A percentile compares a stretch with the other conserved stretches of the same genome.
phyloP scores from a whole-genome alignment of 2,797 vertebrate species.

The Decapterus maruadsi region DNA sequence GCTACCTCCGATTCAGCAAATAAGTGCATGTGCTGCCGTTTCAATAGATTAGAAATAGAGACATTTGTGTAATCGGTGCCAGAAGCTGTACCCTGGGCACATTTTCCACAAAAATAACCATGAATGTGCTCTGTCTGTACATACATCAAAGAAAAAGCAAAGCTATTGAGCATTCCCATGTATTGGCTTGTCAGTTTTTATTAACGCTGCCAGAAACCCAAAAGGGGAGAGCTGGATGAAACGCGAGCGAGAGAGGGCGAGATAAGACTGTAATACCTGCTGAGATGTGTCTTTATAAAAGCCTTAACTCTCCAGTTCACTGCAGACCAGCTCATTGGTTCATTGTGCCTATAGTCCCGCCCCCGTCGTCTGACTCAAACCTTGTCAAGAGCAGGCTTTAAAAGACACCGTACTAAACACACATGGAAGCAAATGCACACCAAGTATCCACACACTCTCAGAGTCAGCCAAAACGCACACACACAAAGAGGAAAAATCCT shows the following conservation, averaged over 20 bases:
- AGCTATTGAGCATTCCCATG: constrained; percentile 57
- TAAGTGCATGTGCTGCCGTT: constrained; percentile 32
- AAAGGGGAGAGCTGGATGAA: constrained; percentile 46
- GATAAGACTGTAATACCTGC: constrained; percentile 61
- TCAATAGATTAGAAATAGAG: constrained; percentile 45
- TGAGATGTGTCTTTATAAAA: constrained; percentile 58
- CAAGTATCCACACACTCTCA: constrained; percentile 17
- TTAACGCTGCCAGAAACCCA: constrained; percentile 59
- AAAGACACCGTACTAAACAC: constrained; percentile 28
- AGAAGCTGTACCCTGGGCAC: constrained; percentile 55
- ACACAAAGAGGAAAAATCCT: constrained; percentile 51
- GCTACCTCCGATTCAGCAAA: constrained; percentile 54
- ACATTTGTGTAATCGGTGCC: constrained; percentile 37
- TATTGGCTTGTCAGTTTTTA: constrained; percentile 67
- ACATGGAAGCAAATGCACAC: constrained; percentile 22
- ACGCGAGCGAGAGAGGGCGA: constrained; percentile 43
- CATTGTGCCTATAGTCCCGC: constrained; percentile 45
- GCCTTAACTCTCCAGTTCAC: constrained; percentile 52
- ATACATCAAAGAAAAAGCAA: constrained; percentile 65
- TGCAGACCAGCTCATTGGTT: constrained; percentile 49
- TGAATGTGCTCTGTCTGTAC: constrained; percentile 54
- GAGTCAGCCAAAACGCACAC: constrained; percentile 32
- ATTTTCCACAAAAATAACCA: constrained; percentile 58
- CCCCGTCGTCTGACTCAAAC: constrained; percentile 66
- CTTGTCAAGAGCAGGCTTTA: constrained; percentile 52